Conservation (phyloP, 2,113 vertebrate species). For the Ascaphus truei region DNA sequence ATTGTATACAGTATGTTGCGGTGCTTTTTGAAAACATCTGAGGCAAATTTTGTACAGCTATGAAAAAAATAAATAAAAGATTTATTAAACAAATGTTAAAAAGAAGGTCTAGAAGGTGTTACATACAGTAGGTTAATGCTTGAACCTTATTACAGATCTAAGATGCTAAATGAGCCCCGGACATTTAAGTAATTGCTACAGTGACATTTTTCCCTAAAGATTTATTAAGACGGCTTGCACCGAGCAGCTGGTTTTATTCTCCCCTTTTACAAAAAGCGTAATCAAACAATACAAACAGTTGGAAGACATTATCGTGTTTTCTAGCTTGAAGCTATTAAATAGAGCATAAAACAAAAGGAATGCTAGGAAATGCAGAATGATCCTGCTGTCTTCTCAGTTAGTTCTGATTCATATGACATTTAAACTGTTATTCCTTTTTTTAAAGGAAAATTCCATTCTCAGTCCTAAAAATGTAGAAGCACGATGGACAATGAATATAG, state of each 20-base stretch:
- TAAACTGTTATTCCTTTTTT: background rate
- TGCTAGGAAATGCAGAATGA: background rate
- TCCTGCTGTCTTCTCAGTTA: background rate
- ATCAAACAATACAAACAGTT: constrained; percentile 26
- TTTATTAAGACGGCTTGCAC: background rate
- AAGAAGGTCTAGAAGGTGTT: no score
- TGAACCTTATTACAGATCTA: no score
- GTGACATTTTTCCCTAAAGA: background rate
- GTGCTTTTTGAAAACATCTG: no score
- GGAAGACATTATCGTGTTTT: constrained; percentile 20
- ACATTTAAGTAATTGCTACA: background rate
- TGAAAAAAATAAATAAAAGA: no score
- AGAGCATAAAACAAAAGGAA: constrained; percentile 8
- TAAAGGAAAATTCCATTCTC: constrained; percentile 19
- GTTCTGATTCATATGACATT: constrained; percentile 11
- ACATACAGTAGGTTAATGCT: no score
- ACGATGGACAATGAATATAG: background rate
- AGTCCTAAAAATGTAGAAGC: background rate
- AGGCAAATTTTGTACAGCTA: no score
- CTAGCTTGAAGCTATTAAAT: constrained; percentile 11
- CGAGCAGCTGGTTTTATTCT: constrained; percentile 3
- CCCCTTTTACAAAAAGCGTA: background rate
- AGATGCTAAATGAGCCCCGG: no score
- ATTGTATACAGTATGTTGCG: no score
- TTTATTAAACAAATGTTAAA: no score